Percentiles rank a stretch among this genome's conserved stretches.
Conservation (phyloP, 2,888 invertebrate species). For the Acleris cristana region DNA sequence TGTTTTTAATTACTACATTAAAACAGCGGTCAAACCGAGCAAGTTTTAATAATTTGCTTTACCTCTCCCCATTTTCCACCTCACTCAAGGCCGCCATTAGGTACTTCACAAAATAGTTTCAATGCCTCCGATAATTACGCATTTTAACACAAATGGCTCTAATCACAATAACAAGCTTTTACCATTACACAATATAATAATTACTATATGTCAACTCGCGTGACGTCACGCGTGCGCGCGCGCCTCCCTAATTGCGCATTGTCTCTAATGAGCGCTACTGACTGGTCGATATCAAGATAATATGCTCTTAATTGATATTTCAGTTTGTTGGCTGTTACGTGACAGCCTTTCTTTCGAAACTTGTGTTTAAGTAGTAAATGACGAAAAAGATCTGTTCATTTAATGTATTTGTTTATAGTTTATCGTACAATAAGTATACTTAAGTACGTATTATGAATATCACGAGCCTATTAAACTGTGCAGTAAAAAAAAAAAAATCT, state of each 20-base stretch:
- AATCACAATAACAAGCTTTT: constrained; percentile 37
- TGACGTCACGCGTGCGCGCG: constrained; percentile 37
- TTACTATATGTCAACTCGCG: constrained; percentile 45
- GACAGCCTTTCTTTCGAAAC: background rate
- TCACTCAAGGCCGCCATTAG: too few species aligned
- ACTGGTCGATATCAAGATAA: constrained; percentile 16
- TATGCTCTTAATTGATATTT: constrained; percentile 10
- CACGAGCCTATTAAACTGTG: too few species aligned
- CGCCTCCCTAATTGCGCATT: constrained; percentile 24
- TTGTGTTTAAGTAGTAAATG: too few species aligned
- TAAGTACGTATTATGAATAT: too few species aligned
- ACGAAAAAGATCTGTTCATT: too few species aligned
- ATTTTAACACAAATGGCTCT: constrained; percentile 12
- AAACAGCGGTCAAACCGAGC: too few species aligned
- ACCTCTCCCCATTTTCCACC: too few species aligned
- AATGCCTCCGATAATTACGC: constrained; percentile 4
- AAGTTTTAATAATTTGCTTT: too few species aligned
- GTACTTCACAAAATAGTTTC: background rate
- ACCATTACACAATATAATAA: constrained; percentile 48
- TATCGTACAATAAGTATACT: too few species aligned
- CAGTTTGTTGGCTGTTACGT: constrained; percentile 2
- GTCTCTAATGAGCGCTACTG: constrained; percentile 29
- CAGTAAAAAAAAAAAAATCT: too few species aligned
- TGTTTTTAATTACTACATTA: too few species aligned
- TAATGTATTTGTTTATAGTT: too few species aligned